Evolutionary conservation across 2,113 vertebrate species (phyloP), one percentile per base, ranked within the genome.

Genomic region (Prochilodus magdalenae): DNA sequence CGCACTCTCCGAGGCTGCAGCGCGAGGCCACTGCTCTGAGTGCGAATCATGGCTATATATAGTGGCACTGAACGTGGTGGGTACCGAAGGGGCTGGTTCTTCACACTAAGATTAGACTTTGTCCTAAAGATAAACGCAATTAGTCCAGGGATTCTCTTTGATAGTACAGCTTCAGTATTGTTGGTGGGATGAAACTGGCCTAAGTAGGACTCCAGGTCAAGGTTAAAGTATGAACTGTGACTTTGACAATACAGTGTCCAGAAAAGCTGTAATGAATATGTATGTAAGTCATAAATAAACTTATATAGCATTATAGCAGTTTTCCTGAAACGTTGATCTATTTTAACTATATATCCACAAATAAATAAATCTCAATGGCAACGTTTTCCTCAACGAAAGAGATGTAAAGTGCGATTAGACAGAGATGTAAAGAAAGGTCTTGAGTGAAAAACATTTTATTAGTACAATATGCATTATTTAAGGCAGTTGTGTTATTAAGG

Each of bases 21-120:
- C 81, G n/a, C 81, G 30, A 87, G 91, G 89, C 85, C 72, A 82
- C 91, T 93, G 87, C 85, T 92, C 92, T 91, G 91, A 94, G 90
- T 59, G 85, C 82, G 76, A 93, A 90, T 88, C 87, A 80, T 85
- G 87, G 92, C 94, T 98, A 97, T 96, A 96, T 97, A 97, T 97
- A 98, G 95, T 92, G 83, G 81, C 57, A 86, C 84, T 91, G 91
- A 91, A 92, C 86, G 91, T 93, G 94, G 74, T 27, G 26, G 65
- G 62, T 20, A 63, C 72, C 63, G 12, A 62, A 29, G 49, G 49
- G 73, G 66, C 51, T 47, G 83, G 73, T 29, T 80, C 65, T 29
- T 71, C 13, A 67, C 5, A 30, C 36, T 70, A 75, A 75, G 71
- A 73, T 73, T 80, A 65, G 44, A 60, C 70, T 71, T 59, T 11